Evolutionary conservation across 1,140 invertebrate genomes (phyloP), one percentile per base, ranked within the genome.

Genomic region (Drosophila persimilis): DNA sequence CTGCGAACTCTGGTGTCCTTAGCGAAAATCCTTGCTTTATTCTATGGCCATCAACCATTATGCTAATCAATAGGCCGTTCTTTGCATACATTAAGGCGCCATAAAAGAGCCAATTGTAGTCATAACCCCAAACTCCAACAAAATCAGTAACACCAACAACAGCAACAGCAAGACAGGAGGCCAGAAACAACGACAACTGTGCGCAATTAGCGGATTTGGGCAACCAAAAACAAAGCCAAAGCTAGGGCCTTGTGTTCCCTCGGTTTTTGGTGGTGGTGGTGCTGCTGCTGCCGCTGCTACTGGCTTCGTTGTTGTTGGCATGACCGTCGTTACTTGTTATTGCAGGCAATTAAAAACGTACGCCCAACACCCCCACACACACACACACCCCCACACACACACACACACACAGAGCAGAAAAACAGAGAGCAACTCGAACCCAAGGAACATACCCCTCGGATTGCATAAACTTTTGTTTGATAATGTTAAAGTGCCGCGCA

Each of bases 401-500:
- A 48, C 53, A 29, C 26, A 15, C 35, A 51, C 47, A 50, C 11
- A 2, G 0, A 3, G 24, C 24, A 45, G 39, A 39, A 8, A 43
- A 0, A 15, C 17, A 39, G 15, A 22, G 29, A 9, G 26, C 26
- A 4, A 31, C 31, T 31, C 0, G 31, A 31, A 9, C 31, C 31
- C 31, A 31, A 39, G 26, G 9, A 57, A 45, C 43, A 39, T 20
- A 66, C 73, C 54, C 62, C 58, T 53, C 53, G 58, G 54, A 69
- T 69, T 56, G 73, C 70, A 73, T 72, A 85, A 89, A 90, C 75
- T 84, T 73, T 62, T 90, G 80, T 89, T 89, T 89, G 86, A 89
- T 89, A 81, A 90, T 86, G 81, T 90, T 89, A 81, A 90, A 89
- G 80, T 89, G 77, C 65, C 83, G 84, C 46, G 67, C 84, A 88